phyloP scores from a whole-genome alignment of 2,888 invertebrate genomes.

The Pollenia labialis region DNA sequence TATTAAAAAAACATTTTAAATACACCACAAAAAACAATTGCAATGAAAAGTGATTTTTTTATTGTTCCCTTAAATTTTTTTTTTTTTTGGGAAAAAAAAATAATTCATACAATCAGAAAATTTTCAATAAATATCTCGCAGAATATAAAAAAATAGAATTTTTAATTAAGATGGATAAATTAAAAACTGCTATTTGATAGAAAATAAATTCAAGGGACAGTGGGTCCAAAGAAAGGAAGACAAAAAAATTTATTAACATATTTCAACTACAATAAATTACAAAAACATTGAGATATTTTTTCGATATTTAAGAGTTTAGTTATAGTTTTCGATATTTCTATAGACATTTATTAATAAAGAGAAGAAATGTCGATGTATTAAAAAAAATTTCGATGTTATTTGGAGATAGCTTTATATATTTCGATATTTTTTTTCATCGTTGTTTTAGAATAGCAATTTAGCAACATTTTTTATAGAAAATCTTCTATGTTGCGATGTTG shows the following conservation, averaged over 20 bases:
- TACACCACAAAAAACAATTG: constrained; percentile 9
- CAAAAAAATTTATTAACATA: neutral
- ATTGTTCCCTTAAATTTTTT: constrained; percentile 8
- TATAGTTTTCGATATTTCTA: no score
- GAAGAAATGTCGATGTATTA: no score
- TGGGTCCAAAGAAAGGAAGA: neutral
- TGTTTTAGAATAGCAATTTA: no score
- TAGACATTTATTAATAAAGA: no score
- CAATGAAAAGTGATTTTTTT: neutral
- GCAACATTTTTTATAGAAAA: no score
- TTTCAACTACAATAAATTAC: neutral
- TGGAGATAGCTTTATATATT: no score
- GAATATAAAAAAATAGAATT: constrained; percentile 24
- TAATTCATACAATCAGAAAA: constrained; percentile 25
- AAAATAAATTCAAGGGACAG: neutral
- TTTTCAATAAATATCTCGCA: constrained; percentile 24
- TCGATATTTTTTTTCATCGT: no score
- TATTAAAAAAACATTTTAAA: neutral
- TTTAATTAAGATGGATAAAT: constrained; percentile 34
- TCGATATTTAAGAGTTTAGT: no score
- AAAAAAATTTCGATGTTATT: no score
- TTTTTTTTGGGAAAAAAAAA: constrained; percentile 8
- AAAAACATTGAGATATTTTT: neutral
- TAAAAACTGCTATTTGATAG: constrained; percentile 8
- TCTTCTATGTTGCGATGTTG: no score